Conservation (phyloP, 2,888 invertebrate species). For the Liopterus haemorrhoidalis region DNA sequence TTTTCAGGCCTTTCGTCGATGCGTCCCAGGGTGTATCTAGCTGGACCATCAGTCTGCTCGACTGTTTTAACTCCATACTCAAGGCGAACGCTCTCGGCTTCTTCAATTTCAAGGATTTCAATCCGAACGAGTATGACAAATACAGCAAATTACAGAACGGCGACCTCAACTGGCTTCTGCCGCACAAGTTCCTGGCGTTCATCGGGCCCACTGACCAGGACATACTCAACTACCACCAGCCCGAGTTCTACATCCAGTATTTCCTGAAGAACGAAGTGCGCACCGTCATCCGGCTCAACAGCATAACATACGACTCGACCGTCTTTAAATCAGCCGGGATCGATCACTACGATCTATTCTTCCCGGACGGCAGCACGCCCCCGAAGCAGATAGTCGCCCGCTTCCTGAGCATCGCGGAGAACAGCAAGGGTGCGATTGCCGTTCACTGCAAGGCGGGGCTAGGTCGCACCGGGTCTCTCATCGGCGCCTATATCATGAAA, state of each 20-base stretch:
- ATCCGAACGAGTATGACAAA: constrained; percentile 75
- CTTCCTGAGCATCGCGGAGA: constrained; percentile 76
- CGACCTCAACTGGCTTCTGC: constrained; percentile 85
- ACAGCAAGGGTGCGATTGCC: constrained; percentile 69
- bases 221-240: constrained; percentile 51
- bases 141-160: constrained; percentile 79
- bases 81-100: constrained; percentile 70
- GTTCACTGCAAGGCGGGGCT: constrained; percentile 94
- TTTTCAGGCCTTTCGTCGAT: constrained; percentile 61
- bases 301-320: constrained; percentile 69
- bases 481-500: constrained; percentile 84
- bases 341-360: constrained; percentile 79
- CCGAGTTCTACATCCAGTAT: constrained; percentile 80
- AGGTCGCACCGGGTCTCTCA: constrained; percentile 83
- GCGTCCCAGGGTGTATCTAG: constrained; percentile 71
- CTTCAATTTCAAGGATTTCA: constrained; percentile 77
- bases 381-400: constrained; percentile 68
- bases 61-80: constrained; percentile 59
- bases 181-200: constrained; percentile 78
- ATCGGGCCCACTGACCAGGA: constrained; percentile 67
- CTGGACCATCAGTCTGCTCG: constrained; percentile 65
- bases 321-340: constrained; percentile 73
- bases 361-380: constrained; percentile 82
- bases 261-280: constrained; percentile 74
- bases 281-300: constrained; percentile 78